phyloP scores from a whole-genome alignment of 2,113 vertebrate genomes.

The Xenus cinereus region DNA sequence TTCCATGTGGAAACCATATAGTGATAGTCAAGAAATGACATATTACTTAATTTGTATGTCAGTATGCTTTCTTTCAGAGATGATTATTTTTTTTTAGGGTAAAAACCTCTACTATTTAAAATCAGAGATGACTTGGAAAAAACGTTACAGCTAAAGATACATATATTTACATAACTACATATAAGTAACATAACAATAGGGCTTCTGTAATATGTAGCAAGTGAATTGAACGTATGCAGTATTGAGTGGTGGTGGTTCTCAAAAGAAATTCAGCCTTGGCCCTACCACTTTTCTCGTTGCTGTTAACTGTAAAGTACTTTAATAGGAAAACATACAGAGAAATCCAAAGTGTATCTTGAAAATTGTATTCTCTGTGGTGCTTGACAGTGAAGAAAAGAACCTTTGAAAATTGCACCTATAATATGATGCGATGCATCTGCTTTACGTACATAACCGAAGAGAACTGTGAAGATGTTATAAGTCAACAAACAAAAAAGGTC shows the following conservation, averaged over 20 bases:
- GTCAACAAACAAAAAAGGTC: neutral
- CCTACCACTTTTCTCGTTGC: neutral
- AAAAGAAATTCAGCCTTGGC: neutral
- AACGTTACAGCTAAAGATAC: neutral
- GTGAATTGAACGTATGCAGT: neutral
- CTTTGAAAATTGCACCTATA: neutral
- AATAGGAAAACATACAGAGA: neutral
- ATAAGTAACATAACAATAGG: neutral
- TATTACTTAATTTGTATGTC: neutral
- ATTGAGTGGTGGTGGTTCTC: neutral
- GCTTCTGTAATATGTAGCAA: neutral
- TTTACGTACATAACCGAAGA: neutral
- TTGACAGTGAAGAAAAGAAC: neutral
- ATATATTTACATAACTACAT: accelerated
- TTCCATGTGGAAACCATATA: neutral
- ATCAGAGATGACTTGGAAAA: neutral
- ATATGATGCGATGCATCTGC: neutral
- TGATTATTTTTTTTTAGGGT: neutral
- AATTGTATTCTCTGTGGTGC: neutral
- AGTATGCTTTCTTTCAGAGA: neutral
- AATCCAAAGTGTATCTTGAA: neutral
- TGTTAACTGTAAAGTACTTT: neutral
- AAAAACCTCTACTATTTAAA: neutral
- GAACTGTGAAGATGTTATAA: neutral
- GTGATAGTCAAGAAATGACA: neutral